Evolutionary conservation across 2,888 invertebrate genomes (phyloP).

Genomic region (Acanthopleura granulata): DNA sequence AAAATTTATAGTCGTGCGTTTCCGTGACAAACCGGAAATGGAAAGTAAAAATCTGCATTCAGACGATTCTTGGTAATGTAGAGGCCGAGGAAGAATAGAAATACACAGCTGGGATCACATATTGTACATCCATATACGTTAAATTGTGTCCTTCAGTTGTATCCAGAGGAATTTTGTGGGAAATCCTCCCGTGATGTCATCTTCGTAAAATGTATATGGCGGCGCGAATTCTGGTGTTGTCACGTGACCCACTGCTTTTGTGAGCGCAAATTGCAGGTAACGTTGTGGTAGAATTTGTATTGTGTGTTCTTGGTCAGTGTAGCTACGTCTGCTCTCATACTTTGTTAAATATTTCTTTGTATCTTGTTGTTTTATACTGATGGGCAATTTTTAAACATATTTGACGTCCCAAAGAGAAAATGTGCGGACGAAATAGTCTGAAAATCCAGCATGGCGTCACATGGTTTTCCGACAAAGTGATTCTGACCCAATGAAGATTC

Average conservation of each 20-base stretch:
- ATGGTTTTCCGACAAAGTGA: not conserved
- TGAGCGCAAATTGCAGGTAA: conserved; percentile 20
- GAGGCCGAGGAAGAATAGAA: not conserved
- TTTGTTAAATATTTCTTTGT: not conserved
- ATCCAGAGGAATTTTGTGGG: not conserved
- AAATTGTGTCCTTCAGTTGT: not conserved
- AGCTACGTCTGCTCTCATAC: not conserved
- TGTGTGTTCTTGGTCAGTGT: not conserved
- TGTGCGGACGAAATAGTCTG: too few relatives aligned
- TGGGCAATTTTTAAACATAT: not conserved
- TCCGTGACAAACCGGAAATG: conserved; percentile 16
- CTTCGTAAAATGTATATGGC: conserved; percentile 19
- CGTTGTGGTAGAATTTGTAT: not conserved
- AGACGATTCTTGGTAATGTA: not conserved
- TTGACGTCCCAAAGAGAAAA: too few relatives aligned
- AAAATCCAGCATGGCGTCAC: conserved; percentile 19
- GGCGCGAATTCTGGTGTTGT: conserved; percentile 6
- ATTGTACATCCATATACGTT: too few relatives aligned
- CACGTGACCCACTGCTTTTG: conserved; percentile 16
- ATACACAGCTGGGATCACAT: not conserved
- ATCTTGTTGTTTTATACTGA: not conserved
- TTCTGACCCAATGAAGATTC: too few relatives aligned
- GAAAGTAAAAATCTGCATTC: not conserved
- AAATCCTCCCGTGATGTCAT: conserved; percentile 3
- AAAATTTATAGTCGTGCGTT: conserved; percentile 8